These are phyloP conservation scores for Enteromius afrohamiltoni DNA, from an alignment of 2,797 vertebrate genomes.

Conservation along the genomic window DNA sequence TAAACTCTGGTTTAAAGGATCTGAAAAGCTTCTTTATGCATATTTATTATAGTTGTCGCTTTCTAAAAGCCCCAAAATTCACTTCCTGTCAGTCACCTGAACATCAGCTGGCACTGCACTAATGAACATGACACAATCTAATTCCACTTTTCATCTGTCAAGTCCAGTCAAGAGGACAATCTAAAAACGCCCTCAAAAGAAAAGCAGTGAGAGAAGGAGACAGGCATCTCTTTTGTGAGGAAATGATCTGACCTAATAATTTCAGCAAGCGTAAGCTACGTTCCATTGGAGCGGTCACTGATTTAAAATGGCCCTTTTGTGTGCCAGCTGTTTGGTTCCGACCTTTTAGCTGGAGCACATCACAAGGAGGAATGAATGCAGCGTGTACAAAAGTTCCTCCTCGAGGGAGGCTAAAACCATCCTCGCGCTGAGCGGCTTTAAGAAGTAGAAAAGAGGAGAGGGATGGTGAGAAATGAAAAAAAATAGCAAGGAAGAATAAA, in stretches of 20 bases:
- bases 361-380: slow-evolving; percentile 28
- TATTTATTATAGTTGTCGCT: slow-evolving; percentile 12
- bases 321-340: slow-evolving; percentile 24
- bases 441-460: slow-evolving; percentile 37
- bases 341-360: neutral
- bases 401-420: slow-evolving; percentile 20
- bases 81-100: slow-evolving; percentile 11
- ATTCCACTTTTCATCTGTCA: slow-evolving; percentile 42
- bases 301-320: slow-evolving; percentile 20
- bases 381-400: slow-evolving; percentile 12
- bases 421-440: slow-evolving; percentile 4
- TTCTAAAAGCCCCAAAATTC: slow-evolving; percentile 9
- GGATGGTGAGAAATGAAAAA: slow-evolving; percentile 7
- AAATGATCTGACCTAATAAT: slow-evolving; percentile 26
- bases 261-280: slow-evolving; percentile 12
- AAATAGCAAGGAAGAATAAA: slow-evolving; percentile 30
- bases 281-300: slow-evolving; percentile 23
- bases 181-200: slow-evolving; percentile 1
- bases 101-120: slow-evolving; percentile 22
- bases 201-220: slow-evolving; percentile 11
- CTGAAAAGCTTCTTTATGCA: slow-evolving; percentile 8
- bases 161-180: slow-evolving; percentile 35
- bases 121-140: slow-evolving; percentile 34
- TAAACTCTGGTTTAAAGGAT: neutral
- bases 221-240: slow-evolving; percentile 17